These are phyloP conservation scores for Hemicrepidius hirtus DNA, from an alignment of 2,888 invertebrate genomes.

Conservation along the genomic window DNA sequence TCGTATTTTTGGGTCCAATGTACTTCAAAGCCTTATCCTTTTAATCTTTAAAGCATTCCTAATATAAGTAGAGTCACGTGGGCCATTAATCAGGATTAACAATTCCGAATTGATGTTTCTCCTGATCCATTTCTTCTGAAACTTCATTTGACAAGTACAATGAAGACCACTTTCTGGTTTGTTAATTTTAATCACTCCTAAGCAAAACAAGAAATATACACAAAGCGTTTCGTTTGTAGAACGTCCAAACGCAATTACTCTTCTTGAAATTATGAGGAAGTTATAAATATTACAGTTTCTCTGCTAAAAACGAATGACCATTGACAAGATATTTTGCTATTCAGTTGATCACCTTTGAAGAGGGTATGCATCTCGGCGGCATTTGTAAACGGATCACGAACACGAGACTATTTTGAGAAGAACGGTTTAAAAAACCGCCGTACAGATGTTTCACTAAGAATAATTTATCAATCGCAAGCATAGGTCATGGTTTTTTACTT, in stretches of 20 bases:
- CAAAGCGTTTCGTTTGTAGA: slow-evolving; percentile 14
- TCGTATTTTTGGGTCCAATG: slow-evolving; percentile 13
- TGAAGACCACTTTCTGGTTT: slow-evolving; percentile 4
- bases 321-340: neutral
- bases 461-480: neutral
- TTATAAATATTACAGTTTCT: neutral
- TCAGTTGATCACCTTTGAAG: no score
- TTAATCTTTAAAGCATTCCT: neutral
- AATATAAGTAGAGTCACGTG: slow-evolving; percentile 3
- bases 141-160: slow-evolving; percentile 9
- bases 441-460: neutral
- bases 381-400: no score
- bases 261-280: slow-evolving; percentile 13
- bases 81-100: slow-evolving; percentile 31
- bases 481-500: slow-evolving; percentile 22
- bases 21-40: neutral
- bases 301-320: neutral
- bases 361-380: no score
- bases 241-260: slow-evolving; percentile 26
- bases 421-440: neutral
- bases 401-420: neutral
- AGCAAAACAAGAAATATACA: neutral
- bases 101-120: slow-evolving; percentile 14
- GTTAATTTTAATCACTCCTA: neutral
- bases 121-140: neutral